A percentile compares a stretch with the other conserved stretches of the same genome.
phyloP scores from a whole-genome alignment of 1,140 invertebrate species.

The Diuraphis noxia region DNA sequence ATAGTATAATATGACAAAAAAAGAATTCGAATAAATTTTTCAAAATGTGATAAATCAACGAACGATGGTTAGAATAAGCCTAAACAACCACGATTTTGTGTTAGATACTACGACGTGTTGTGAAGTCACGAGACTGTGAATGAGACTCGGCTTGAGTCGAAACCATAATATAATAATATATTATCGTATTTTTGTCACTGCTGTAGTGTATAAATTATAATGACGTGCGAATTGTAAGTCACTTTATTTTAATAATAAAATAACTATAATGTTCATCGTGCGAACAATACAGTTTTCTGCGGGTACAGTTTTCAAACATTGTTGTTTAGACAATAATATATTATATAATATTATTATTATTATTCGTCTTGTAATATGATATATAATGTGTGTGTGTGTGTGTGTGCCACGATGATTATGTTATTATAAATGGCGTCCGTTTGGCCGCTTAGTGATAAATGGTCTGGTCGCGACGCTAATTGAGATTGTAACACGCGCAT shows the following conservation, averaged over 20 bases:
- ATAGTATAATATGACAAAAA: background rate
- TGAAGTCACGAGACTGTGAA: background rate
- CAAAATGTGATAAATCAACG: background rate
- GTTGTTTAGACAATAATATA: background rate
- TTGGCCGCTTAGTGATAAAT: background rate
- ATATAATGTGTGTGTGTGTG: background rate
- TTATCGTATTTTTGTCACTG: background rate
- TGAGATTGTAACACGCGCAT: background rate
- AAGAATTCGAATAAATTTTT: background rate
- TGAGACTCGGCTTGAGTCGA: background rate
- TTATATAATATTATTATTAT: background rate
- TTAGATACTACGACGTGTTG: background rate
- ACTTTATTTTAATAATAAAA: background rate
- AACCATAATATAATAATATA: background rate
- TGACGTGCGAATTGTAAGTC: background rate
- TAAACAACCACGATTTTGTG: background rate
- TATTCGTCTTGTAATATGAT: background rate
- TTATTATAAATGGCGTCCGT: constrained; percentile 7
- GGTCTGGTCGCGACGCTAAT: background rate
- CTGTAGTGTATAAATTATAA: background rate
- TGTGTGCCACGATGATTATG: background rate
- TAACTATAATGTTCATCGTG: background rate
- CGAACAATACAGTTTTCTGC: background rate
- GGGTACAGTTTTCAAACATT: background rate
- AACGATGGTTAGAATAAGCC: background rate